These are phyloP conservation scores for Fragum whitleyi DNA, from an alignment of 2,888 invertebrate species.

Conservation along the genomic window DNA sequence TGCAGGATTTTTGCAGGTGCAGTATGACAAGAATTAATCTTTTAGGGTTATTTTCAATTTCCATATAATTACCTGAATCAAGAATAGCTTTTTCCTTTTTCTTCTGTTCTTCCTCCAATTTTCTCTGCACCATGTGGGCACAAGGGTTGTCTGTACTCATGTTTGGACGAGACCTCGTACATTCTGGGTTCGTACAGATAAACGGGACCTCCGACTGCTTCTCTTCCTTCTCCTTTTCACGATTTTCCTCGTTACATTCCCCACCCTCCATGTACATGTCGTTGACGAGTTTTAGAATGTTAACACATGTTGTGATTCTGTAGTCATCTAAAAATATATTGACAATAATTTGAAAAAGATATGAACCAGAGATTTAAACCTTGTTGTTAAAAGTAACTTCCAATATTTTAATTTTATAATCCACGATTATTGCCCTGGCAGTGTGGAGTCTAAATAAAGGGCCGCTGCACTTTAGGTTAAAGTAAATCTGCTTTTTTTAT, in stretches of 20 bases:
- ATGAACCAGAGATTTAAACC: background rate
- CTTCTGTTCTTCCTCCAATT: slow-evolving; percentile 58
- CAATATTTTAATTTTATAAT: too few relatives aligned
- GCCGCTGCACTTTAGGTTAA: too few relatives aligned
- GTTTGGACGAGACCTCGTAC: slow-evolving; percentile 74
- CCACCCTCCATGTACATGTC: slow-evolving; percentile 69
- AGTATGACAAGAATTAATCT: too few relatives aligned
- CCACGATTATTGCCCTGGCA: too few relatives aligned
- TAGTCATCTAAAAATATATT: slow-evolving; percentile 92
- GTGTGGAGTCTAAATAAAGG: too few relatives aligned
- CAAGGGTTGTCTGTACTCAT: slow-evolving; percentile 71
- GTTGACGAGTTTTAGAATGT: slow-evolving; percentile 92
- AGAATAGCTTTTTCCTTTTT: slow-evolving; percentile 50
- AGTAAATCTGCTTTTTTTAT: too few relatives aligned
- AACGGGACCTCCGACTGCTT: slow-evolving; percentile 34
- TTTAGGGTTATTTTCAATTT: too few relatives aligned
- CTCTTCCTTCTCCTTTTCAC: slow-evolving; percentile 51
- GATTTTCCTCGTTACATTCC: slow-evolving; percentile 59
- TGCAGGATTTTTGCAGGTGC: too few relatives aligned
- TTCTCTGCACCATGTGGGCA: slow-evolving; percentile 66
- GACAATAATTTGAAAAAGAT: background rate
- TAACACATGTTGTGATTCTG: slow-evolving; percentile 94
- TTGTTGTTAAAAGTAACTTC: too few relatives aligned
- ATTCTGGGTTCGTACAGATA: slow-evolving; percentile 78
- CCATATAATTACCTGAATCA: slow-evolving; percentile 29